These are phyloP conservation scores for Ctenoplectra terminalis DNA, from an alignment of 1,140 invertebrate genomes.

Conservation along the genomic window DNA sequence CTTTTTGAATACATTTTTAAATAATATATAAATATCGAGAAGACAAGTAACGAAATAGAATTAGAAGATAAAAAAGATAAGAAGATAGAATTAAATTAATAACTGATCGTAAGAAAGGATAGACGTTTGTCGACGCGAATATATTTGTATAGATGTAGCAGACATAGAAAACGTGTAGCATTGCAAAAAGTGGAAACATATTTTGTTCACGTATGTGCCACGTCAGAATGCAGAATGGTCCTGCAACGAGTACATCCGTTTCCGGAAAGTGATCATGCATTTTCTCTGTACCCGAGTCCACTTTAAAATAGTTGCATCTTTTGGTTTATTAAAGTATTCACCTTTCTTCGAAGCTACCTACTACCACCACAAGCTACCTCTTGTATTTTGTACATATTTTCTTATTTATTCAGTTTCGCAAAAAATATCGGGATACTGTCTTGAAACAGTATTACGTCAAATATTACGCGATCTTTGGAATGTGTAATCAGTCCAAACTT, in stretches of 20 bases:
- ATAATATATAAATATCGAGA: no score
- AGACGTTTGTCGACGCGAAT: background rate
- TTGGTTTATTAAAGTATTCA: constrained; percentile 15
- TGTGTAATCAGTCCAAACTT: no score
- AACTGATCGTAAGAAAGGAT: no score
- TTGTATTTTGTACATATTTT: background rate
- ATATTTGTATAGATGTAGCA: background rate
- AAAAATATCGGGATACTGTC: background rate
- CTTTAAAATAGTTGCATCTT: background rate
- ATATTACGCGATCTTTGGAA: no score
- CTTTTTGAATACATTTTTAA: no score
- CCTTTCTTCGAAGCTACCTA: background rate
- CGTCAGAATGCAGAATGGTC: constrained; percentile 21
- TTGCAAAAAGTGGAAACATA: constrained; percentile 10
- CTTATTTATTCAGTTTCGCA: background rate
- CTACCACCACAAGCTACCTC: no score
- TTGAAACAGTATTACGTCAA: no score
- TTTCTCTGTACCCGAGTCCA: constrained; percentile 6
- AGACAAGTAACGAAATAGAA: no score
- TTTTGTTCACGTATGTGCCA: constrained; percentile 32
- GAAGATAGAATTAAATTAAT: no score
- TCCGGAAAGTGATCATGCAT: constrained; percentile 30
- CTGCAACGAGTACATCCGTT: constrained; percentile 35
- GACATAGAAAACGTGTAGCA: background rate
- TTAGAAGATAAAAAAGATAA: no score